Evolutionary conservation across 2,113 vertebrate species (phyloP).

Genomic region (Catharus bicknelli): DNA sequence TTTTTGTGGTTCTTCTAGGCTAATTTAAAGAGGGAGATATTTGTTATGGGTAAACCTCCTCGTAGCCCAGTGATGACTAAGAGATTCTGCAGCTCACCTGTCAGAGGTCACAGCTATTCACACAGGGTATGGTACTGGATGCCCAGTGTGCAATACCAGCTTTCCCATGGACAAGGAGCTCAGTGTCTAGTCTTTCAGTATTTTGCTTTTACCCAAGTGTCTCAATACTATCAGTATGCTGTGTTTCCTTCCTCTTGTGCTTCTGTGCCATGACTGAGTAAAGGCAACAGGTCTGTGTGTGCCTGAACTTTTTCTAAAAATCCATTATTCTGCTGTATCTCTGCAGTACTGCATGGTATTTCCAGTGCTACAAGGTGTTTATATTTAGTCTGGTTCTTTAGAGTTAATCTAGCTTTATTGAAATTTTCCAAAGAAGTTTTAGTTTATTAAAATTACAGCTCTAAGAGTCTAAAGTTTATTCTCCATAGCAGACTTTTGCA

Average conservation of each 20-base stretch:
- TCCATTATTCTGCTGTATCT: neutral
- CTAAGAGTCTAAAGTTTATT: neutral
- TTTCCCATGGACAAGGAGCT: neutral
- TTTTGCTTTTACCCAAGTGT: conserved; percentile 10
- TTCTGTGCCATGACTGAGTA: conserved; percentile 12
- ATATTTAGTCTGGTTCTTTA: neutral
- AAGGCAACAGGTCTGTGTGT: conserved; percentile 9
- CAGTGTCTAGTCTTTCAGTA: conserved; percentile 4
- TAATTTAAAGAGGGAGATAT: conserved; percentile 81
- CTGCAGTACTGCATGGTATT: conserved; percentile 33
- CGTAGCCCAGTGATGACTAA: conserved; percentile 91
- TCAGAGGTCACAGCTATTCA: conserved; percentile 82
- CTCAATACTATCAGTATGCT: neutral
- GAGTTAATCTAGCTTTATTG: neutral
- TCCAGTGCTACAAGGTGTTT: conserved; percentile 42
- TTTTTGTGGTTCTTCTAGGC: conserved; percentile 88
- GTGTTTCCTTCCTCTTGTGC: conserved; percentile 16
- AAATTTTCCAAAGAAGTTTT: conserved; percentile 8
- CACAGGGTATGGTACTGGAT: conserved; percentile 89
- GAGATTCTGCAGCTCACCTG: conserved; percentile 83
- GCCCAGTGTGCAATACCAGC: conserved; percentile 41
- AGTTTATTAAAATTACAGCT: neutral
- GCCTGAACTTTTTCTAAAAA: neutral
- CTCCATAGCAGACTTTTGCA: neutral
- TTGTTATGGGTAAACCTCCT: conserved; percentile 93